Percentiles rank a stretch among this genome's conserved stretches.
Conservation (phyloP, 2,113 vertebrate genomes). For the Oxyura jamaicensis region DNA sequence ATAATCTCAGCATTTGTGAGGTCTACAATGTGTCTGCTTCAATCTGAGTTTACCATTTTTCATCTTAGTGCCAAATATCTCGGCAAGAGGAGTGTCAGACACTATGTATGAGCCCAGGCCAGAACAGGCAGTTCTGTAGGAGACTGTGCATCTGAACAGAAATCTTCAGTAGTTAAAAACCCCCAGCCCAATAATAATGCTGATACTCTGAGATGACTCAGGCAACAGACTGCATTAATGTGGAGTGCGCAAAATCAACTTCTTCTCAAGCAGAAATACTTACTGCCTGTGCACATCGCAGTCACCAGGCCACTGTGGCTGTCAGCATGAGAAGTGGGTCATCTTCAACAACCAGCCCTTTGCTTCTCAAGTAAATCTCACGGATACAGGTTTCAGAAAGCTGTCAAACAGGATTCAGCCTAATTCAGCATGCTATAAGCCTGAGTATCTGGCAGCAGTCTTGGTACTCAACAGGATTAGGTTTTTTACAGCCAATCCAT, state of each 20-base stretch:
- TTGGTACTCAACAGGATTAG: neutral
- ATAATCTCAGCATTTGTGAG: neutral
- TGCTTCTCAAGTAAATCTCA: neutral
- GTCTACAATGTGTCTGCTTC: neutral
- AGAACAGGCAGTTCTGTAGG: neutral
- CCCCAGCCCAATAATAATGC: neutral
- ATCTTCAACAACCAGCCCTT: neutral
- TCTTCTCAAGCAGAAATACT: neutral
- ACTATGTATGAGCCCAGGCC: fast-evolving
- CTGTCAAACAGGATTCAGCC: neutral
- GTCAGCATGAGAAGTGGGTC: neutral
- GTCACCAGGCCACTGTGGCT: neutral
- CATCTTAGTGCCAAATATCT: neutral
- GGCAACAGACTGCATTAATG: neutral
- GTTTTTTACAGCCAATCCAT: neutral
- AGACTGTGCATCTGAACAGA: neutral
- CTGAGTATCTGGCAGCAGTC: neutral
- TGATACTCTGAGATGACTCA: neutral
- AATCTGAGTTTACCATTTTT: neutral
- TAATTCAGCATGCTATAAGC: neutral
- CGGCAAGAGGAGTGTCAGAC: neutral
- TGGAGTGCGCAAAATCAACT: neutral
- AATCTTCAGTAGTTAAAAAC: neutral
- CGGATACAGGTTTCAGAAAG: neutral
- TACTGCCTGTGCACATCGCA: neutral